Evolutionary conservation across 1,140 invertebrate genomes (phyloP), one percentile per base, ranked within the genome.

Genomic region (Magallana gigas): DNA sequence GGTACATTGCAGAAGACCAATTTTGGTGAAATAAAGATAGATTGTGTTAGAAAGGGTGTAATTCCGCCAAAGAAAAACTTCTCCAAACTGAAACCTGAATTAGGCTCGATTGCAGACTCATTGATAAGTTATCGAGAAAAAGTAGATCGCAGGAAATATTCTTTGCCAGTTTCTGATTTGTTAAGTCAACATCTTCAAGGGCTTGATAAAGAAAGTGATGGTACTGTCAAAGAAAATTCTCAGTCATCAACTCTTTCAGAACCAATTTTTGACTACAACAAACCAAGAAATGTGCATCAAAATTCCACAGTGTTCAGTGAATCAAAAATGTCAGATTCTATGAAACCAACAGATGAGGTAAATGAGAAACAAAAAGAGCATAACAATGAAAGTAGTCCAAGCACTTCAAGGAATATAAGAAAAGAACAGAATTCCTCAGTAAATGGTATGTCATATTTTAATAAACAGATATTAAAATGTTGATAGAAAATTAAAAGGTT

Each of bases 51-150:
- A 76, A 76, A 76, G 68, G 68, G 68, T 11, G 8, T 8, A 29
- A 76, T 76, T 76, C 68, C 68, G 3, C 6, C 14, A 29, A 76
- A 76, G 68, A 29, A 76, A 76, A 29, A 76, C 23, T 76, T 76
- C 36, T 76, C 68, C 0, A 76, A 23, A 9, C 36, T 76, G 68
- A 23, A 76, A 8, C 68, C 18, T 12, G 36, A 18, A 76, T 36
- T 76, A 23, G 68, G 68, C 23, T 76, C 68, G 3, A 76, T 76
- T 12, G 68, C 68, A 12, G 23, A 36, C 23, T 29, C 68, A 36
- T 76, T 76, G 68, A 76, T 3, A 11, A 23, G 14, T 11, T 76
- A 76, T 76, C 68, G 68, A 29, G 36, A 76, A 36, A 76, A 76
- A 12, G 68, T 76, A 76, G 68, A 76, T 36, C 5, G 23, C 23